phyloP scores from a whole-genome alignment of 2,113 vertebrate species.

The Podocnemis expansa region DNA sequence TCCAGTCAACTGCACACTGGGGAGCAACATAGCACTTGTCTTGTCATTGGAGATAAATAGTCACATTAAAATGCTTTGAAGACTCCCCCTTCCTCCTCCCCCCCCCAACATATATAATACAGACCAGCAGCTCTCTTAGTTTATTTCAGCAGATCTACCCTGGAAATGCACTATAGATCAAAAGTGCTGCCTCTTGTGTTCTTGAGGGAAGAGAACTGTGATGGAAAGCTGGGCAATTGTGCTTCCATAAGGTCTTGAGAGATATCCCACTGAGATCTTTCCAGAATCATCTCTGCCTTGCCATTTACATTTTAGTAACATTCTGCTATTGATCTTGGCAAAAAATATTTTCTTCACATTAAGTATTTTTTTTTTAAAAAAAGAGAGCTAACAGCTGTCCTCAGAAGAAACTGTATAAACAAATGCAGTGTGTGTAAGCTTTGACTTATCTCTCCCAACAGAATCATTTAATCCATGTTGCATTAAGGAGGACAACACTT shows the following conservation, averaged over 20 bases:
- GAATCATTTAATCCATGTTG: constrained; percentile 4
- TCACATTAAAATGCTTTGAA: background rate
- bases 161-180: background rate
- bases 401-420: background rate
- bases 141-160: background rate
- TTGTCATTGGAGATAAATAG: background rate
- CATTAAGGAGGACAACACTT: background rate
- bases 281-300: background rate
- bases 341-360: background rate
- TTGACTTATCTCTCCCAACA: background rate
- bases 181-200: background rate
- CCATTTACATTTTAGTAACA: background rate
- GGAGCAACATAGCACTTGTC: background rate
- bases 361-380: background rate
- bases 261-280: background rate
- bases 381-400: background rate
- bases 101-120: background rate
- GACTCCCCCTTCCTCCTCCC: background rate
- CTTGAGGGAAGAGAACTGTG: background rate
- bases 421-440: background rate
- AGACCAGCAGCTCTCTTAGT: background rate
- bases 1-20: background rate
- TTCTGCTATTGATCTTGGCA: background rate
- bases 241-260: background rate
- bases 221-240: background rate